Conservation (phyloP, 2,888 invertebrate species). For the Nineta flava region DNA sequence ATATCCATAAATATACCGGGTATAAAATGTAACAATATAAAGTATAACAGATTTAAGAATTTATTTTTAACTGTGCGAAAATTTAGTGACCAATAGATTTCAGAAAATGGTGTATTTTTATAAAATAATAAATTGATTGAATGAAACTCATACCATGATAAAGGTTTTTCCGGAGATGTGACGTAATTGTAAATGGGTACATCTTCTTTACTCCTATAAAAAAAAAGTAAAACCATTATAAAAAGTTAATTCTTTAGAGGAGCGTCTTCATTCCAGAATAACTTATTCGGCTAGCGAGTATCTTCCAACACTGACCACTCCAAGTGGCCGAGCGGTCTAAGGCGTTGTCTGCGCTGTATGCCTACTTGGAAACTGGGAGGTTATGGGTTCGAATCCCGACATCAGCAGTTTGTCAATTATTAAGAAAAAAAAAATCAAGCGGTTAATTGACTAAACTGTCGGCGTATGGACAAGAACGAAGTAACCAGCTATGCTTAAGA, state of each 20-base stretch:
- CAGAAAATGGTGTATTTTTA: constrained; percentile 31
- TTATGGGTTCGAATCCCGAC: too few relatives aligned
- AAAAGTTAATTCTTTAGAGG: not conserved
- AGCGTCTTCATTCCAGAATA: too few relatives aligned
- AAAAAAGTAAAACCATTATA: not conserved
- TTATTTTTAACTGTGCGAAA: constrained; percentile 19
- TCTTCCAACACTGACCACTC: too few relatives aligned
- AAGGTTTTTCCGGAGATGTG: constrained; percentile 59
- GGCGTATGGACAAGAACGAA: too few relatives aligned
- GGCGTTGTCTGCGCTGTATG: too few relatives aligned
- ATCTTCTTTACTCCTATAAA: constrained; percentile 9
- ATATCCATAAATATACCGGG: constrained; percentile 45
- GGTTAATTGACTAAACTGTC: too few relatives aligned
- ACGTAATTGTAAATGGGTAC: constrained; percentile 69
- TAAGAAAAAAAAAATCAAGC: too few relatives aligned
- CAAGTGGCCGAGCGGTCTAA: too few relatives aligned
- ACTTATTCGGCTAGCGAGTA: too few relatives aligned
- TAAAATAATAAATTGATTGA: constrained; percentile 33
- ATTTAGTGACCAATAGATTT: constrained; percentile 32
- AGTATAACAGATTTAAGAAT: constrained; percentile 26
- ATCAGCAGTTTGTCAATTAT: too few relatives aligned
- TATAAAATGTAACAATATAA: constrained; percentile 39
- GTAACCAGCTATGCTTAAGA: too few relatives aligned
- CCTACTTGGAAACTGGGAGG: too few relatives aligned
- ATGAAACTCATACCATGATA: constrained; percentile 63